Evolutionary conservation across 2,888 invertebrate species (phyloP).

Genomic region (Sminthurides aquaticus): DNA sequence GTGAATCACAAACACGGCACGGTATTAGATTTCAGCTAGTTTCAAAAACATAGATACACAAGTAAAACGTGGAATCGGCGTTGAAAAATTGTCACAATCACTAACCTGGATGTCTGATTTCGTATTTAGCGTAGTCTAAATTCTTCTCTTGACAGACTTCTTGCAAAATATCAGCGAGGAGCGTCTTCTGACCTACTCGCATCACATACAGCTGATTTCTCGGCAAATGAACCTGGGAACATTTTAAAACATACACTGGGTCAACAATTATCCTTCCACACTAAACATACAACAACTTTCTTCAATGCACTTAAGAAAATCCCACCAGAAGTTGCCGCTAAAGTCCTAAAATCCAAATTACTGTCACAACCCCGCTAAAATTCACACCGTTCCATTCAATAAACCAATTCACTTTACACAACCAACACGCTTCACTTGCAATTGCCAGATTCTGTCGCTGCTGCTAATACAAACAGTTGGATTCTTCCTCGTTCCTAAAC

Average conservation of each 20-base stretch:
- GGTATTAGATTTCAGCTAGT: too few species aligned
- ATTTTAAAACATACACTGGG: constrained; percentile 41
- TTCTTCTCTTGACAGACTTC: constrained; percentile 70
- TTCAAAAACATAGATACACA: constrained; percentile 1
- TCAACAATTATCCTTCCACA: neutral
- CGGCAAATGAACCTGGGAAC: constrained; percentile 62
- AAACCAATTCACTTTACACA: too few species aligned
- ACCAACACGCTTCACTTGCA: too few species aligned
- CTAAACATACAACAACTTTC: neutral
- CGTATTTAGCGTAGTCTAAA: constrained; percentile 64
- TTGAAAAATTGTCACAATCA: neutral
- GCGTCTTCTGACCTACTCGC: constrained; percentile 62
- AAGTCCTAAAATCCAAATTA: too few species aligned
- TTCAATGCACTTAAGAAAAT: neutral
- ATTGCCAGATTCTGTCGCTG: too few species aligned
- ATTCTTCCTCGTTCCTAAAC: too few species aligned
- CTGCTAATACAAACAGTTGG: too few species aligned
- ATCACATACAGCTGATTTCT: constrained; percentile 71
- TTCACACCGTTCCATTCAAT: too few species aligned
- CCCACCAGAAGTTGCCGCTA: too few species aligned
- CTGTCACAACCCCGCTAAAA: too few species aligned
- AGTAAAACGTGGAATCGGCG: neutral
- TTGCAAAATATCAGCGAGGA: constrained; percentile 60
- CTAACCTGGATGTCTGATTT: constrained; percentile 65
- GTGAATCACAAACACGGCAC: too few species aligned